Evolutionary conservation across 2,888 invertebrate genomes (phyloP).

Genomic region (Chrysotoxum bicinctum): DNA sequence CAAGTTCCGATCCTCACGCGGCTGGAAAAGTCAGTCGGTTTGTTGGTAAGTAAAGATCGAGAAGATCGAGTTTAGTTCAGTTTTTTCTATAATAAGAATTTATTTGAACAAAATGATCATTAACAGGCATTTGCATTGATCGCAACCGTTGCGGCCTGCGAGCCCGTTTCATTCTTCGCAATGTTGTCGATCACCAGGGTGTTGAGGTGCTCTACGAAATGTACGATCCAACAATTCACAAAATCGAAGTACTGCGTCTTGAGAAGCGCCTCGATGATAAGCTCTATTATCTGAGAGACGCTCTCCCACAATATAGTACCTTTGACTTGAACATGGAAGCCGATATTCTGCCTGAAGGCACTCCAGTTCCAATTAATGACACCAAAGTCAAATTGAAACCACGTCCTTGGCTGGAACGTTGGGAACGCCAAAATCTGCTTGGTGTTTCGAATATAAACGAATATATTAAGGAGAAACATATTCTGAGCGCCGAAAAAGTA

Average conservation of each 20-base stretch:
- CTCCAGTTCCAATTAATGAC: slow-evolving; percentile 90
- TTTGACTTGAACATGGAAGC: slow-evolving; percentile 96
- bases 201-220: slow-evolving; percentile 86
- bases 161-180: slow-evolving; percentile 93
- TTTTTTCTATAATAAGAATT: not conserved
- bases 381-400: slow-evolving; percentile 88
- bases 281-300: slow-evolving; percentile 94
- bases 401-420: slow-evolving; percentile 94
- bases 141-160: slow-evolving; percentile 91
- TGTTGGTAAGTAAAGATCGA: slow-evolving; percentile 76
- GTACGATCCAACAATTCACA: slow-evolving; percentile 96
- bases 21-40: slow-evolving; percentile 91
- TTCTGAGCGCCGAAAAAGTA: slow-evolving; percentile 83
- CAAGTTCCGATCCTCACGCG: slow-evolving; percentile 92
- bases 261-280: slow-evolving; percentile 96
- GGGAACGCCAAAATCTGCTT: slow-evolving; percentile 90
- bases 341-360: slow-evolving; percentile 89
- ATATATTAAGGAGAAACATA: slow-evolving; percentile 83
- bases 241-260: slow-evolving; percentile 93
- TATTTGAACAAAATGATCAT: slow-evolving; percentile 80
- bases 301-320: slow-evolving; percentile 94
- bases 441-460: slow-evolving; percentile 87
- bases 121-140: slow-evolving; percentile 92
- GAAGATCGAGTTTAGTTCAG: not conserved
- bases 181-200: slow-evolving; percentile 95